phyloP scores from a whole-genome alignment of 2,888 invertebrate species.

The Bellardia pandia region DNA sequence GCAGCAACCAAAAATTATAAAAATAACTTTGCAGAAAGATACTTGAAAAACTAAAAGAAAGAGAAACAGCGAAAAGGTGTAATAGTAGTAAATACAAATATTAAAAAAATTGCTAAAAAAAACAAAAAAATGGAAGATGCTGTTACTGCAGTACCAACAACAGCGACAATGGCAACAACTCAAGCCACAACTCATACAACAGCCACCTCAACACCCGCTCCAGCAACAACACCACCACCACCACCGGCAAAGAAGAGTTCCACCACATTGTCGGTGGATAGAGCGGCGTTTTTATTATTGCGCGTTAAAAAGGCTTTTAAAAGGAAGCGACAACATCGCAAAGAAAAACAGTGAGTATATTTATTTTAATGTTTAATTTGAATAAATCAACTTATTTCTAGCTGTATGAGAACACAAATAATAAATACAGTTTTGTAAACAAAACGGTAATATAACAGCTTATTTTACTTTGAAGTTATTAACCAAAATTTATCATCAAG shows the following conservation, averaged over 20 bases:
- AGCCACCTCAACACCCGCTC: neutral
- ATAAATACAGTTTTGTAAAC: too few species aligned
- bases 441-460: neutral
- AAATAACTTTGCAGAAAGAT: constrained; percentile 52
- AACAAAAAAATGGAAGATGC: constrained; percentile 66
- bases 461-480: constrained; percentile 3
- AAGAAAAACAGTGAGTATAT: constrained; percentile 91
- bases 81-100: constrained; percentile 17
- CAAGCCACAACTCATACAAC: constrained; percentile 33
- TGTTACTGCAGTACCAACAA: constrained; percentile 56
- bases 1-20: constrained; percentile 22
- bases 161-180: constrained; percentile 28
- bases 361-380: too few species aligned
- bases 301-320: constrained; percentile 95
- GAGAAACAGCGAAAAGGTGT: constrained; percentile 11
- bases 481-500: neutral
- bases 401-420: neutral
- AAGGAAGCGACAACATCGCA: constrained; percentile 94
- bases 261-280: constrained; percentile 91
- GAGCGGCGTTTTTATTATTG: constrained; percentile 94
- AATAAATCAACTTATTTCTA: too few species aligned
- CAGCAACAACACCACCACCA: constrained; percentile 21
- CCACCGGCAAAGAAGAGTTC: constrained; percentile 78
- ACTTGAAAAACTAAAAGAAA: neutral
- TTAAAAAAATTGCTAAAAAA: constrained; percentile 13